A percentile compares a stretch with the other conserved stretches of the same genome.
phyloP scores from a whole-genome alignment of 2,113 vertebrate genomes.

The Indri indri region DNA sequence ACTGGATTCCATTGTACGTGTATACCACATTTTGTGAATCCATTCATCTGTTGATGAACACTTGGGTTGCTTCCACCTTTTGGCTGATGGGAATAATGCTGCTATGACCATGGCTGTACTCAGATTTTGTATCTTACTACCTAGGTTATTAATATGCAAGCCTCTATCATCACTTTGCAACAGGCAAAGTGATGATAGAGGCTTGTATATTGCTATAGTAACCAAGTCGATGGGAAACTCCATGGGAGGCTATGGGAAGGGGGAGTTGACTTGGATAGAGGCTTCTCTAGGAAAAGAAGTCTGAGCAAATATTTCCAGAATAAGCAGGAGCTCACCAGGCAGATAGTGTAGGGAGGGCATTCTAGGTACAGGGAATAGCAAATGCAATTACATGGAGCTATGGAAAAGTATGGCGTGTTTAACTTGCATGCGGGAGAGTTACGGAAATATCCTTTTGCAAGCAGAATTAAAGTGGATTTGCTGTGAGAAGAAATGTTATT shows the following conservation, averaged over 20 bases:
- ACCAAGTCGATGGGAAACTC: not conserved
- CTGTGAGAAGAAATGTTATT: not conserved
- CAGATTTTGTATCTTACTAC: not conserved
- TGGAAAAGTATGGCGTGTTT: not conserved
- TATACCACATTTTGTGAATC: too few relatives aligned
- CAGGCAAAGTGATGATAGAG: not conserved
- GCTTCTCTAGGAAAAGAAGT: not conserved
- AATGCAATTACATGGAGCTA: not conserved
- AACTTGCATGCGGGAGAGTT: not conserved
- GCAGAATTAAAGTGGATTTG: not conserved
- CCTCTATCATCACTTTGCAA: too few relatives aligned
- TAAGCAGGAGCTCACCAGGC: not conserved
- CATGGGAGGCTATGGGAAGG: not conserved
- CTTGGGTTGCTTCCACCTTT: not conserved
- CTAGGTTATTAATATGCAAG: not conserved
- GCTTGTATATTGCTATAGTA: accelerated
- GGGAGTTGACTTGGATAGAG: not conserved
- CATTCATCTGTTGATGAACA: not conserved
- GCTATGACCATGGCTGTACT: not conserved
- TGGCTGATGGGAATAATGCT: not conserved
- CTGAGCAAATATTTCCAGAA: not conserved
- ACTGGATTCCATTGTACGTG: too few relatives aligned
- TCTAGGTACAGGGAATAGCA: not conserved
- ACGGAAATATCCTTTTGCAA: not conserved
- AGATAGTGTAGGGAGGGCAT: not conserved